These are phyloP conservation scores for Drosophila nikananu DNA, from an alignment of 1,140 invertebrate species.

Conservation along the genomic window DNA sequence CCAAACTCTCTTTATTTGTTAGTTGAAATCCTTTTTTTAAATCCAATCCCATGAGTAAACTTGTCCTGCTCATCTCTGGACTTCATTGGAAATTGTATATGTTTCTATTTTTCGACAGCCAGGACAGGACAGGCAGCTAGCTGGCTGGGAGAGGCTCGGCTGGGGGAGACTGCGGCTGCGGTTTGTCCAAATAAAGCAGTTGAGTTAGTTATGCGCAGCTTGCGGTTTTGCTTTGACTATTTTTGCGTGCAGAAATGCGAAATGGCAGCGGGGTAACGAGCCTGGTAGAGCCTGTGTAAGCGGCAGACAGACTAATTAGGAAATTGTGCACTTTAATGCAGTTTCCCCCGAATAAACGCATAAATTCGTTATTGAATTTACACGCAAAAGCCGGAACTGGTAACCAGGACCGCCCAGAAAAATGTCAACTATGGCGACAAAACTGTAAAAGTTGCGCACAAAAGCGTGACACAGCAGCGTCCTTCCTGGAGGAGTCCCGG, in stretches of 20 bases:
- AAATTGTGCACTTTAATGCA: conserved; percentile 75
- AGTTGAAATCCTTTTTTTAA: not conserved
- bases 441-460: conserved; percentile 36
- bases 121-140: conserved; percentile 5
- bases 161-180: conserved; percentile 38
- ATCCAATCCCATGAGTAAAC: not conserved
- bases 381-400: conserved; percentile 23
- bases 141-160: not conserved
- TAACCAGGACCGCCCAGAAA: not conserved
- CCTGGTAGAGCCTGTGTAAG: conserved; percentile 37
- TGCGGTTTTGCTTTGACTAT: conserved; percentile 81
- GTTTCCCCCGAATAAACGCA: conserved; percentile 33
- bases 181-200: conserved; percentile 77
- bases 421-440: conserved; percentile 6
- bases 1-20: not conserved
- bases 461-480: conserved; percentile 43
- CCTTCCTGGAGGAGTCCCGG: conserved; percentile 30
- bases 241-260: conserved; percentile 63
- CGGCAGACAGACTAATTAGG: conserved; percentile 71
- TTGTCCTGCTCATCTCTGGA: conserved; percentile 29
- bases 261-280: conserved; percentile 12
- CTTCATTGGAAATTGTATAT: conserved; percentile 51
- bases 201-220: conserved; percentile 81
- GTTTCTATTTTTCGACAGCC: conserved; percentile 41
- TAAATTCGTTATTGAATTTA: conserved; percentile 71